Base-by-base conservation (phyloP, 2,888 invertebrate species). In the Eupithecia subfuscata region DNA sequence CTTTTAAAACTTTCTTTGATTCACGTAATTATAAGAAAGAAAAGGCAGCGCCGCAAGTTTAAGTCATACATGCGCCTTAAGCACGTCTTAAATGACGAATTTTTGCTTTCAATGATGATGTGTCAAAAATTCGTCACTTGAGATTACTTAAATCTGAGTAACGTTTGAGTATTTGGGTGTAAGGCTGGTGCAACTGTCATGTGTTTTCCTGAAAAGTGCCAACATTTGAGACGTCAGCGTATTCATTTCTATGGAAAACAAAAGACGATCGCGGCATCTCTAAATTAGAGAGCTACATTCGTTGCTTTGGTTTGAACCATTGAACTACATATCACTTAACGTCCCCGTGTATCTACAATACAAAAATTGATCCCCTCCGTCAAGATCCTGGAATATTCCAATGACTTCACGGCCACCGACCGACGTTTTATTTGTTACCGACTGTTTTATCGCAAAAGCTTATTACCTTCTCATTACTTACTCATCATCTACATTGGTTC, bases 401-500 rank as follows among this genome's bases (percentile, higher is more conserved):
- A 56, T 22, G 56, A 12, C 22, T 25, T 60, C 25, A 60, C 16
- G 63, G 63, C 63, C 34, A 64, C 14, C 30, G 34, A 30, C 16
- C 34, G 34, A 64, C 64, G 30, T 12, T 9, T 64, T 30, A 63
- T 63, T 63, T 63, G 30, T 16, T 63, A 34, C 2, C 64, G 64
- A 64, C 64, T 16, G 63, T 30, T 63, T 63, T 63, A 63, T 63
- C 16, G 30, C 16, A 63, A 63, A 30, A 63, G 14, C 14, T 56
- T 52, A 56, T 64, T 34, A 64, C 22, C 12, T 16, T 34, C 30
- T n/a, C 16, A 68, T 68, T 22, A 25, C n/a, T 43, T 65, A 52
- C 75, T 77, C 75, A 78, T 81, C 78, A 78, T 74, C 75, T 75
- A 77, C 75, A 81, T 81, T 81, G 81, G 73, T 72, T 69, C 67